A percentile compares a stretch with the other conserved stretches of the same genome.
phyloP scores from a whole-genome alignment of 2,797 vertebrate genomes.

The Sebastes aleutianus region DNA sequence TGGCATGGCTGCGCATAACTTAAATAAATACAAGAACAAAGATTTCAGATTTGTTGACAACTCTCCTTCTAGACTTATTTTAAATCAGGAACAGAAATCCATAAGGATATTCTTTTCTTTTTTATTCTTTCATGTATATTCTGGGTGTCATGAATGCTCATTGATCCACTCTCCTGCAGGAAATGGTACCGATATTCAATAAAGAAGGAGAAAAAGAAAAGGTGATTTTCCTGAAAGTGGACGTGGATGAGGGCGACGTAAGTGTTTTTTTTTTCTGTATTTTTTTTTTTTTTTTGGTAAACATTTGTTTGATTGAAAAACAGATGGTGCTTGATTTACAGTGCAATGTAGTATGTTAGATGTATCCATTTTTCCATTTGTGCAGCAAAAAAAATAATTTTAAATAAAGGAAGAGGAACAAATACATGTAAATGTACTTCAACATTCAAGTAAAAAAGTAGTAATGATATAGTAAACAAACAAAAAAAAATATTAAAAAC shows the following conservation, averaged over 20 bases:
- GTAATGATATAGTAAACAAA: too few species aligned
- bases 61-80: too few species aligned
- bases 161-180: conserved; percentile 62
- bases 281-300: too few species aligned
- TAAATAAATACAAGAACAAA: not conserved
- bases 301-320: too few species aligned
- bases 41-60: not conserved
- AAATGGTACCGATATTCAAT: conserved; percentile 5
- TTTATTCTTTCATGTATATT: not conserved
- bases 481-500: too few species aligned
- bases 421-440: too few species aligned
- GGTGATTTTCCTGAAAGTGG: conserved; percentile 91
- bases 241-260: conserved; percentile 94
- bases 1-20: not conserved
- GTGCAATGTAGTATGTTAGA: too few species aligned
- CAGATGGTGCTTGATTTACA: too few species aligned
- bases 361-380: too few species aligned
- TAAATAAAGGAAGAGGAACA: too few species aligned
- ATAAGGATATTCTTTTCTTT: not conserved
- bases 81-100: not conserved
- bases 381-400: too few species aligned
- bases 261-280: not conserved
- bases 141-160: not conserved
- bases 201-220: not conserved
- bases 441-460: too few species aligned